Percentiles rank a stretch among this genome's conserved stretches.
phyloP scores from a whole-genome alignment of 2,888 invertebrate species.

The Sisyra terminalis region DNA sequence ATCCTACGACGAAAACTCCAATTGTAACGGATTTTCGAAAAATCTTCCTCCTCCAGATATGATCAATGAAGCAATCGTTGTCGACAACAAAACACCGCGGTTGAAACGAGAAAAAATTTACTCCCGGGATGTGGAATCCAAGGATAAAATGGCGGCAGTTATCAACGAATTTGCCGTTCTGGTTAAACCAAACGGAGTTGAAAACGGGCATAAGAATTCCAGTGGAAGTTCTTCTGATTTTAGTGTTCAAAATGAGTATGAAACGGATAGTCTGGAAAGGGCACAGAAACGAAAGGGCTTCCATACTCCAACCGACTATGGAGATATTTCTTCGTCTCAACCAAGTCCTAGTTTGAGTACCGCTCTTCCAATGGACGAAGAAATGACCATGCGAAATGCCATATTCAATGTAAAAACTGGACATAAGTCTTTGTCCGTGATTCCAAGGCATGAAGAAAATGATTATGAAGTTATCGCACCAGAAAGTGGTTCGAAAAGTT shows the following conservation, averaged over 20 bases:
- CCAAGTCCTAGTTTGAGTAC: conserved; percentile 58
- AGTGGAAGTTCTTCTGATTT: not conserved
- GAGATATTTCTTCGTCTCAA: conserved; percentile 47
- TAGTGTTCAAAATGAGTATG: conserved; percentile 34
- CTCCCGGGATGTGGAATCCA: conserved; percentile 29
- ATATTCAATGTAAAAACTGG: conserved; percentile 47
- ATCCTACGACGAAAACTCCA: not conserved
- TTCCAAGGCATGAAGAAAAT: conserved; percentile 14
- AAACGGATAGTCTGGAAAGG: conserved; percentile 58
- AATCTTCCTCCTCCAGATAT: conserved; percentile 35
- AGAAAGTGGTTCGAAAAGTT: conserved; percentile 15
- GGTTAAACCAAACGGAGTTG: not conserved
- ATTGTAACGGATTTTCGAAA: conserved; percentile 9
- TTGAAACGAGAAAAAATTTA: conserved; percentile 14
- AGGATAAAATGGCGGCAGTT: conserved; percentile 43
- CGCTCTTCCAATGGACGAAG: conserved; percentile 63
- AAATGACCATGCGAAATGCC: conserved; percentile 61
- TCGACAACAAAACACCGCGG: conserved; percentile 22
- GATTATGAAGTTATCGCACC: conserved; percentile 31
- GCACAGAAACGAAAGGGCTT: conserved; percentile 32
- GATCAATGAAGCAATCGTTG: conserved; percentile 47
- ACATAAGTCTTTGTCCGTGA: conserved; percentile 31
- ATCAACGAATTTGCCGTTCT: conserved; percentile 31
- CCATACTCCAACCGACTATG: conserved; percentile 42
- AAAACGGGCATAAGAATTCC: not conserved